Base-by-base conservation (phyloP, 2,113 vertebrate genomes). In the Sardina pilchardus region DNA sequence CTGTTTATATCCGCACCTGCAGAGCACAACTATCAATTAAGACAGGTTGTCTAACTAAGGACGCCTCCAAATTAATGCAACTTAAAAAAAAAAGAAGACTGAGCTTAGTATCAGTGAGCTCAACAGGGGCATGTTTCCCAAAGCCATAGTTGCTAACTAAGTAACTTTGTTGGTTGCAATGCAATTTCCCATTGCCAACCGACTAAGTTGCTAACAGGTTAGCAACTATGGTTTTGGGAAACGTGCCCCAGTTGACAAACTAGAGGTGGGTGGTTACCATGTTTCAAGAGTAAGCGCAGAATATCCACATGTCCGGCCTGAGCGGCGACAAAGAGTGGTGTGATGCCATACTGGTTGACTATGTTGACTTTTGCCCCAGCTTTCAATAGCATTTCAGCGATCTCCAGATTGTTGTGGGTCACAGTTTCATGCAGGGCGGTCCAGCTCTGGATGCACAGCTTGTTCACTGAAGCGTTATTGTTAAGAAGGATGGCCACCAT, bases 361-460 rank as follows among this genome's bases (percentile, higher is more conserved):
- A 93, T 87, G 84, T 95, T 95, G 84, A 97, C 92, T 87, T 97
- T 97, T 85, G 96, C 96, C 0, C 96, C 96, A 0, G 94, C 95
- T 84, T 93, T 93, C 83, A 97, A 87, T 19, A 97, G 93, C 88
- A 96, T 93, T 19, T 96, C 95, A 6, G 95, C 96, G 86, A 95
- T 96, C 84, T 97, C 96, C 86, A 97, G 85, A 84, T 96, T 95
- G 4, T 96, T 96, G 88, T 95, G 92, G 19, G 95, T 94, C 1
- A 96, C 95, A 1, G 96, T 95, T 90, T 97, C 97, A 0, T 97
- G 96, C 48, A 97, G 95, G 0, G 96, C 96, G 0, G 96, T 96
- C 96, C 95, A 96, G 67, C 96, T 96, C 14, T 96, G 93, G 87
- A 95, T 96, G 83, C 96, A 97, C 2, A 93, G 95, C 10, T 96